phyloP scores from a whole-genome alignment of 2,888 invertebrate species.

The Microplitis manilae region DNA sequence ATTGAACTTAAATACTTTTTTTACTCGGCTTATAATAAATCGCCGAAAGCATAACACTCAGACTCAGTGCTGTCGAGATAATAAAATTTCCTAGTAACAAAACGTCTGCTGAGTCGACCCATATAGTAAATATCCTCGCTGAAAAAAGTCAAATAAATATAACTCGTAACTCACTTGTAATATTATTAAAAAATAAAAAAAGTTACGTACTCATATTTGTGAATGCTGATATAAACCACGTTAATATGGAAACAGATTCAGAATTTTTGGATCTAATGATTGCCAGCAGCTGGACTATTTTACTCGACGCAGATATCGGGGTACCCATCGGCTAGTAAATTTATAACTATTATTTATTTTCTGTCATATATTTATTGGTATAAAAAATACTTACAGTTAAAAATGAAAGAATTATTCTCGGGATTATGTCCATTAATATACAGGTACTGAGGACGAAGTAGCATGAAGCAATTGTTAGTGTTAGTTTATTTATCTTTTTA shows the following conservation, averaged over 20 bases:
- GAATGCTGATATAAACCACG: constrained; percentile 87
- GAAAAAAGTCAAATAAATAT: not conserved
- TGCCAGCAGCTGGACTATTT: constrained; percentile 83
- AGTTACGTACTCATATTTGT: constrained; percentile 84
- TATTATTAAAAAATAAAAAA: not conserved
- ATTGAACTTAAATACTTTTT: not conserved
- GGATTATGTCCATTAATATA: constrained; percentile 72
- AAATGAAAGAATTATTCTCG: constrained; percentile 74
- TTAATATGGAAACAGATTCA: constrained; percentile 83
- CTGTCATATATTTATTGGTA: too few relatives aligned
- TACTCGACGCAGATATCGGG: constrained; percentile 88
- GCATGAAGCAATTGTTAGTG: constrained; percentile 60
- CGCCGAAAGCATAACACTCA: not conserved
- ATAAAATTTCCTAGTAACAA: not conserved
- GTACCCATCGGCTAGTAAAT: constrained; percentile 80
- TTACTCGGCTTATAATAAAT: not conserved
- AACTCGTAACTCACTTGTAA: too few relatives aligned
- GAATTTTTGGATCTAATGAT: constrained; percentile 82
- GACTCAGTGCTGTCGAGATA: not conserved
- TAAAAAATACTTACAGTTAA: constrained; percentile 76
- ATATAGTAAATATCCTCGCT: not conserved
- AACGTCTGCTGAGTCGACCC: not conserved
- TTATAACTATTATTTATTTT: not conserved
- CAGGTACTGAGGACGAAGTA: constrained; percentile 67
- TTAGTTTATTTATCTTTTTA: constrained; percentile 72